These are phyloP conservation scores for Ceratina australensis DNA, from an alignment of 1,140 invertebrate species.

Conservation along the genomic window DNA sequence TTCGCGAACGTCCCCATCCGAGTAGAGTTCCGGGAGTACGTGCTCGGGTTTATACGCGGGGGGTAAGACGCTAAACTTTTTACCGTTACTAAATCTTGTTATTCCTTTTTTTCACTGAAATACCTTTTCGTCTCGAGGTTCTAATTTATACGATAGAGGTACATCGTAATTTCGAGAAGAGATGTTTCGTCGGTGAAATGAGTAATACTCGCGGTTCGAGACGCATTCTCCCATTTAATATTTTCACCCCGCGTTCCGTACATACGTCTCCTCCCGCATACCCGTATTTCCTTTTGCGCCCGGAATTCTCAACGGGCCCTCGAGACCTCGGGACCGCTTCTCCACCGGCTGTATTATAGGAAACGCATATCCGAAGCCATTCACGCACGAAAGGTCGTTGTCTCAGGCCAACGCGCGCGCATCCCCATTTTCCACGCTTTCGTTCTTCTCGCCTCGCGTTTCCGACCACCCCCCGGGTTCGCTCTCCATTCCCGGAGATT, in stretches of 20 bases:
- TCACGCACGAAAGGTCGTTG: slow-evolving; percentile 44
- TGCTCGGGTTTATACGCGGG: background rate
- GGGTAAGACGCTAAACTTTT: too few relatives aligned
- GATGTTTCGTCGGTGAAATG: too few relatives aligned
- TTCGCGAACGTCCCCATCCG: background rate
- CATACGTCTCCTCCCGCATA: slow-evolving; percentile 18
- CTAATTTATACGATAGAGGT: too few relatives aligned
- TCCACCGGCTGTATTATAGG: slow-evolving; percentile 17
- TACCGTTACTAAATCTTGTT: too few relatives aligned
- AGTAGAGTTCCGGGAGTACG: background rate
- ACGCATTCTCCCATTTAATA: slow-evolving; percentile 4
- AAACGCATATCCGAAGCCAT: slow-evolving; percentile 42
- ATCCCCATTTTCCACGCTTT: slow-evolving; percentile 15
- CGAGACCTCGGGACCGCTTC: slow-evolving; percentile 25
- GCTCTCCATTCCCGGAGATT: slow-evolving; percentile 53
- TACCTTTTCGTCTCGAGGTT: too few relatives aligned
- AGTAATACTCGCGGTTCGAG: too few relatives aligned
- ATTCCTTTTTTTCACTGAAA: too few relatives aligned
- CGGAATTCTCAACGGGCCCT: slow-evolving; percentile 22
- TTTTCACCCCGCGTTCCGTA: slow-evolving; percentile 9
- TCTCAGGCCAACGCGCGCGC: slow-evolving; percentile 31
- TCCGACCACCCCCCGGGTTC: background rate
- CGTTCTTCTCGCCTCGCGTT: slow-evolving; percentile 22
- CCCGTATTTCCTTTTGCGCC: background rate
- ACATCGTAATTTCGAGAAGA: too few relatives aligned